Evolutionary conservation across 2,888 invertebrate species (phyloP), one percentile per base, ranked within the genome.

Genomic region (Dynastes tityus): DNA sequence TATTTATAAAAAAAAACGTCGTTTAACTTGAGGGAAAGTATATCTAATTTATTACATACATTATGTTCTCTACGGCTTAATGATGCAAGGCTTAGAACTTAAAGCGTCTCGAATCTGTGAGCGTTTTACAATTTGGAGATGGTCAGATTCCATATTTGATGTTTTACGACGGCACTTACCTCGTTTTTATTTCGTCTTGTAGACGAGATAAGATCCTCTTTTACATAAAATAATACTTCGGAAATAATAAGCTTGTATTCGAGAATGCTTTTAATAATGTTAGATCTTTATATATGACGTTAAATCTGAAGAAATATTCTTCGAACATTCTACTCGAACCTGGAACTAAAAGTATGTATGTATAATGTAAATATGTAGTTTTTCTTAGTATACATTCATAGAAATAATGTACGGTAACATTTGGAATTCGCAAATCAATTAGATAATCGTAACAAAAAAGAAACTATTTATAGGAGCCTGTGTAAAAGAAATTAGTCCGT

Each of bases 31-130:
- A 74, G 73, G 73, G 73, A 74, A 74, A 74, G 73, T 61, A 74
- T 74, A 74, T 74, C 73, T 74, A 74, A 74, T 74, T 74, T 74
- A 74, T 74, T 74, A 74, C 73, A 63, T 45, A 74, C 73, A 74
- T 74, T 74, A 74, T 61, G 45, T 74, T 74, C 61, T 74, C 73
- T 45, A 61, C 61, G 73, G 61, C 61, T 74, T 74, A 74, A 74
- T 74, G 73, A 74, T 74, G 61, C 61, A 74, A 74, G 61, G 68
- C 68, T 61, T 61, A 29, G 32, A 61, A 63, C 61, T 74, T 74
- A 61, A 74, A 74, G 61, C 55, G 61, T 45, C 63, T 61, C 27
- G 73, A 61, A 61, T 74, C 61, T 45, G 45, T 61, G 58, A 58
- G 29, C 61, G 73, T 61, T 74, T 58, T 74, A 74, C 61, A 74